These are phyloP conservation scores for Penaeus indicus DNA, from an alignment of 1,140 invertebrate genomes.

Conservation along the genomic window DNA sequence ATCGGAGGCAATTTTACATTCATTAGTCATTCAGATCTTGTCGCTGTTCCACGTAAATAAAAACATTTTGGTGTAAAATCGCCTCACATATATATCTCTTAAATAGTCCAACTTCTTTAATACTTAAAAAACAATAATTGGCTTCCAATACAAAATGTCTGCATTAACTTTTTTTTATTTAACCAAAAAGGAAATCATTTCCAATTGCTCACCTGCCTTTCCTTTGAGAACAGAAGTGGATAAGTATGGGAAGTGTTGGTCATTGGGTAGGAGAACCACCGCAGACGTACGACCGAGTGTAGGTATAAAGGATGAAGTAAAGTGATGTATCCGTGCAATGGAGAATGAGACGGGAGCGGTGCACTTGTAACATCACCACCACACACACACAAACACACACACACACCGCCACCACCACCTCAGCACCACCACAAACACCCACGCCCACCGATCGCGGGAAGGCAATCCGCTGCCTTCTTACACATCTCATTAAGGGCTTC, in stretches of 20 bases:
- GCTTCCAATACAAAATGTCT: slow-evolving; percentile 58
- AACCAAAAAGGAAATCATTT: slow-evolving; percentile 8
- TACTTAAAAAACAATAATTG: slow-evolving; percentile 29
- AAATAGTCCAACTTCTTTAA: slow-evolving; percentile 8
- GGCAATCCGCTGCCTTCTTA: too few relatives aligned
- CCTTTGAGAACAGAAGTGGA: slow-evolving; percentile 45
- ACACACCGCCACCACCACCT: too few relatives aligned
- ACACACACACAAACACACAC: too few relatives aligned
- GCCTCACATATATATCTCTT: too few relatives aligned
- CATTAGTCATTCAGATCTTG: neutral
- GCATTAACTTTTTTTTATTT: neutral
- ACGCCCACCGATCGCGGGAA: too few relatives aligned
- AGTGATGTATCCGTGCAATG: neutral
- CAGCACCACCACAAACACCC: too few relatives aligned
- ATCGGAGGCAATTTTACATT: slow-evolving; percentile 25
- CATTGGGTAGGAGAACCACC: slow-evolving; percentile 28
- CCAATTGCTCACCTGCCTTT: slow-evolving; percentile 7
- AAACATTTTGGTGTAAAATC: too few relatives aligned
- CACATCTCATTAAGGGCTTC: too few relatives aligned
- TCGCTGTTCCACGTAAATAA: too few relatives aligned
- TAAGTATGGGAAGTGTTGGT: slow-evolving; percentile 58
- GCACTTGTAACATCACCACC: too few relatives aligned
- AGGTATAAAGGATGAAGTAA: neutral
- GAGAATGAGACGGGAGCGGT: slow-evolving; percentile 9
- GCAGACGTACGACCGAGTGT: slow-evolving; percentile 25